Percentiles rank a stretch among this genome's conserved stretches.
Conservation (phyloP, 2,888 invertebrate species). For the Chrysolina oricalcia region DNA sequence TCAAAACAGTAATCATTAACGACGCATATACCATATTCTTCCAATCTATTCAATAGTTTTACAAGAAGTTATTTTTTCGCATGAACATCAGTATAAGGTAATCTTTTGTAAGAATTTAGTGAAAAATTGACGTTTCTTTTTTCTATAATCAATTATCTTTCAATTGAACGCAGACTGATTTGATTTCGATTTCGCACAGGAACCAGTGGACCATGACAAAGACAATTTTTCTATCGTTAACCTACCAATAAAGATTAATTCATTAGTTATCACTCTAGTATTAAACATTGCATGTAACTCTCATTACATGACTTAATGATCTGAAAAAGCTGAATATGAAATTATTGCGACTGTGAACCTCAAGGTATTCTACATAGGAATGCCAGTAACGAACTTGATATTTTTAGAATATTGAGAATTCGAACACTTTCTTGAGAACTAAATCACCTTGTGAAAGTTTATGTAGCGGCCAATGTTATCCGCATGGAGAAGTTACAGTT, state of each 20-base stretch:
- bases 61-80: no score
- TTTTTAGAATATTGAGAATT: not conserved
- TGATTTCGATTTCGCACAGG: not conserved
- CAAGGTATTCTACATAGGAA: not conserved
- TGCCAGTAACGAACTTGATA: conserved; percentile 8
- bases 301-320: not conserved
- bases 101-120: no score
- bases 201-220: not conserved
- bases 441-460: not conserved
- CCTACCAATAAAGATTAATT: not conserved
- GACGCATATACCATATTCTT: no score
- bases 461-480: no score
- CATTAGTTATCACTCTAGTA: not conserved
- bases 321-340: conserved; percentile 5
- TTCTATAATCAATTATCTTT: no score
- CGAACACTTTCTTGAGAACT: not conserved
- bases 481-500: no score
- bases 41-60: no score
- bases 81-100: no score
- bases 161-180: not conserved
- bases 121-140: no score
- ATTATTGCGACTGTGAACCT: not conserved
- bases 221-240: not conserved
- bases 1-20: no score
- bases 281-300: not conserved